Evolutionary conservation across 2,888 invertebrate species (phyloP), one percentile per base, ranked within the genome.

Genomic region (Poecilus cupreus): DNA sequence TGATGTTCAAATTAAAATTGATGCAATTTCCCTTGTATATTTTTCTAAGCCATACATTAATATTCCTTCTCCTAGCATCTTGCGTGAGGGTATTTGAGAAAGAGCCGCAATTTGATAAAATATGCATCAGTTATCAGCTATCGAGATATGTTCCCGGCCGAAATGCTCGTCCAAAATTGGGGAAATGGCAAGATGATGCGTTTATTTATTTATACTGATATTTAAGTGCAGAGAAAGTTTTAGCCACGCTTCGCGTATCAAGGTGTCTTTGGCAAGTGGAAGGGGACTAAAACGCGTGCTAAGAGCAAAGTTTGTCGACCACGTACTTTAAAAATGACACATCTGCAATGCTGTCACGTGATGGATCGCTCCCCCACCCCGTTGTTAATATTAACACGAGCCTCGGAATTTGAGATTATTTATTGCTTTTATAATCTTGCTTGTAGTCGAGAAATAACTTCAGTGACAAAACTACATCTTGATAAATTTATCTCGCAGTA

Each of bases 401-500:
- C 43, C 70, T 24, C 13, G 37, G 80, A 72, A 79, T 68, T 79
- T 68, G 37, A 32, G 70, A 80, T 80, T 80, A 80, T 80, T 80
- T 80, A 80, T 80, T 80, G 80, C 80, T 80, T 80, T 80, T 80
- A 80, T 80, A 80, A 80, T 80, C 72, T 72, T 39, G 72, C 79
- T 64, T 57, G 60, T 70, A 49, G 72, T 72, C 57, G 57, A 49
- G 80, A 80, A 80, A 80, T 80, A 80, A 80, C 72, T 80, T 57
- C 54, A 72, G 51, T 80, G 80, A 80, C 80, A 80, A 80, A 80
- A 80, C 80, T 72, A 80, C 80, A 80, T 80, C 80, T 80, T 80
- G 80, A 80, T 80, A 80, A 80, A 80, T 80, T 80, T 80, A 80
- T 80, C 80, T 80, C 57, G 57, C 51, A 80, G 80, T 80, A 80